Evolutionary conservation across 2,113 vertebrate species (phyloP), one percentile per base, ranked within the genome.

Genomic region (Marmota monax): DNA sequence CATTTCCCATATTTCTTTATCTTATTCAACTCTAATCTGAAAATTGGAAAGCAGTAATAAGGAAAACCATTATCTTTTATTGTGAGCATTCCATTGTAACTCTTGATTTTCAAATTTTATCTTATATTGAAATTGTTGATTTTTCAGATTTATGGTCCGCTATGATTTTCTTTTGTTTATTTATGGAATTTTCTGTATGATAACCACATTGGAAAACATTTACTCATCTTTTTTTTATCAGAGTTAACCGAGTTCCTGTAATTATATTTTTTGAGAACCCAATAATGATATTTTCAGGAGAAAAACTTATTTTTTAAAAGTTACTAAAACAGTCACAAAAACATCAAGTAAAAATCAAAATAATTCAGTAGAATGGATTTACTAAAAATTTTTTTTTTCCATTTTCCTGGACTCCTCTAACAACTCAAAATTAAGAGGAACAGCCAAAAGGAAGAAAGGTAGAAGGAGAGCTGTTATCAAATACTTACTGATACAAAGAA

Each of bases 251-350:
- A 92, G 48, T 94, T 88, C 18, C 45, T 86, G 0, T 70, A 58
- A 65, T 58, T 65, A 39, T 53, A 4, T 84, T 88, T 92, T 94
- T 87, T 84, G 37, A 80, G 65, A 93, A 79, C n/a, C 16, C 4
- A 9, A 22, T 85, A 91, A 85, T 96, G 14, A 82, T 69, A 14
- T 90, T 78, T 78, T 78, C 67, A 93, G 94, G 90, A 92, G 45
- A 73, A 92, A 84, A 92, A n/a, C 27, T 20, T 58, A 3, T 73
- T 92, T 93, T 87, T 74, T 2, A 32, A 89, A 84, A 88, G 34
- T 16, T 32, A 32, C 13, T 65, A 23, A 77, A 63, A 27, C 27
- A 92, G 25, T 45, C 25, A 85, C 39, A 91, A 70, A 95, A 92
- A 80, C 73, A 29, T 18, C 20, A 85, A 37, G 34, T 77, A 82